phyloP scores from a whole-genome alignment of 2,797 vertebrate species.

The Sebastes oblongus region DNA sequence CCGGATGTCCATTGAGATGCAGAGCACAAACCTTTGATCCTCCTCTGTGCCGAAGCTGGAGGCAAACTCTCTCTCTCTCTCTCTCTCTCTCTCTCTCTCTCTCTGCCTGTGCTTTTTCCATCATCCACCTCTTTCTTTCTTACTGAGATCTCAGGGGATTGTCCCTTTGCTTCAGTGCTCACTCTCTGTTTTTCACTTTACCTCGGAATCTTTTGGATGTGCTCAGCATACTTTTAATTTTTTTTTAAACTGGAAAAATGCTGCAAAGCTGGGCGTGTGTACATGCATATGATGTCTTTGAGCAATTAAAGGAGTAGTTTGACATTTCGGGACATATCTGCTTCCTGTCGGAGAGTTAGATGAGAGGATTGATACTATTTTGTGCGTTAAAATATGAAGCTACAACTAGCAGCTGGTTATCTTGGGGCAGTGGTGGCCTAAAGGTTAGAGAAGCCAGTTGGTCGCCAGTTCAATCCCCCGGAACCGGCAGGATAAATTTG shows the following conservation, averaged over 20 bases:
- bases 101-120: slow-evolving; percentile 57
- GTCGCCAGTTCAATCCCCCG: too few relatives aligned
- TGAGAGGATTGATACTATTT: background rate
- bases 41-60: slow-evolving; percentile 75
- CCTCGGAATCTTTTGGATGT: slow-evolving; percentile 56
- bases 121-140: slow-evolving; percentile 67
- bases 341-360: background rate
- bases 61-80: slow-evolving; percentile 65
- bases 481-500: too few relatives aligned
- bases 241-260: slow-evolving; percentile 20
- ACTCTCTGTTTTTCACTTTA: slow-evolving; percentile 61
- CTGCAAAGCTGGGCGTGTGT: background rate
- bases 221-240: slow-evolving; percentile 45
- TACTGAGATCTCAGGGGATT: slow-evolving; percentile 68
- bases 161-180: slow-evolving; percentile 60
- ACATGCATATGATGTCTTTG: background rate
- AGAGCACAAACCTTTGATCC: slow-evolving; percentile 83
- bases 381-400: background rate
- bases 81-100: slow-evolving; percentile 46
- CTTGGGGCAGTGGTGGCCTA: too few relatives aligned
- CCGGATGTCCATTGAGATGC: slow-evolving; percentile 81
- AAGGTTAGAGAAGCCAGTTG: too few relatives aligned
- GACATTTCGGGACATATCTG: background rate
- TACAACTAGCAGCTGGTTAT: background rate
- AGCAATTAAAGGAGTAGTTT: background rate